Evolutionary conservation across 2,888 invertebrate species (phyloP), one percentile per base, ranked within the genome.

Genomic region (Eurytoma adleriae): DNA sequence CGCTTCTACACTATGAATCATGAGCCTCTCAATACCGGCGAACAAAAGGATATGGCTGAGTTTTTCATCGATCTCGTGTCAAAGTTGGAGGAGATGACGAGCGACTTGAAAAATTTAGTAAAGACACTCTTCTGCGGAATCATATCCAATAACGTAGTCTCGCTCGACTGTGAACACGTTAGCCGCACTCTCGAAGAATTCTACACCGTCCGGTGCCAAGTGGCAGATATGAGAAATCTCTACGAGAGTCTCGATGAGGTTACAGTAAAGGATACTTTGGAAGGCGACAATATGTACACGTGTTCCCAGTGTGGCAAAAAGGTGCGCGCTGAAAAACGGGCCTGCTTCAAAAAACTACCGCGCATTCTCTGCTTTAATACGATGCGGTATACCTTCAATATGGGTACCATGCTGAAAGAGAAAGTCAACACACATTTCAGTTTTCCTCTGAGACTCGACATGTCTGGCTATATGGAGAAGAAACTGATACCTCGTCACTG

Each of bases 31-130:
- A 98, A 98, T 90, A 98, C 98, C 0, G 98, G 98, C 0, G 98
- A 98, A 88, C 98, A 98, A 91, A 98, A 98, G 89, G 98, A 98
- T 88, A 98, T 98, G 98, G 98, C 98, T 0, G 98, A 98, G 91
- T 98, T 98, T 92, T 98, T 98, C 90, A 98, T 98, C 75, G 98
- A 98, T 92, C 93, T 98, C 67, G 98, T 98, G 50, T 97, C 97
- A 27, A 98, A 98, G 90, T 91, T 98, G 16, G 98, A 98, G 90
- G 98, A 98, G 91, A 98, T 98, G 97, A 97, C 97, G 1, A 95
- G 96, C 0, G 95, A 97, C 83, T 90, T 98, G 57, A 98, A 98
- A 91, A 95, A 94, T 84, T 93, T 98, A 30, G 96, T 98, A 5
- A 98, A 98, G 89, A 96, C 95, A 16, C 91, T 98, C 52, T 98